These are phyloP conservation scores for Drosophila algonquin DNA, from an alignment of 2,888 invertebrate species.

Conservation along the genomic window DNA sequence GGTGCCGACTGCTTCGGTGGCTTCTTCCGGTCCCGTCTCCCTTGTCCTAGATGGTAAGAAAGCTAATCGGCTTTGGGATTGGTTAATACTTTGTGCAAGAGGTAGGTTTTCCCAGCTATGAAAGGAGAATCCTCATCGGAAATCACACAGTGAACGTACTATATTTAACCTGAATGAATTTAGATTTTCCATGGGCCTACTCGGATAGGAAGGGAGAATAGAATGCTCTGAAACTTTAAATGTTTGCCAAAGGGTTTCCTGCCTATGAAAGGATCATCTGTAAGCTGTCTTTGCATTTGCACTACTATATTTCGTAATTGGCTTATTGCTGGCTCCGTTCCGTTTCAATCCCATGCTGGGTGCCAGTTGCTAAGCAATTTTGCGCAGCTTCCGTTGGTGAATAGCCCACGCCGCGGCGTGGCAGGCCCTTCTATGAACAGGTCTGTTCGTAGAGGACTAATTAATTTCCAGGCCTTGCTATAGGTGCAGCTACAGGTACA, in stretches of 20 bases:
- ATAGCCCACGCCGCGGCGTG: too few relatives aligned
- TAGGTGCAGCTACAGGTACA: constrained; percentile 11
- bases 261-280: neutral
- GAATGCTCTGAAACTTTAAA: neutral
- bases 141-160: neutral
- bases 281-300: neutral
- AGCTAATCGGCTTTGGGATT: constrained; percentile 67
- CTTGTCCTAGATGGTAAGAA: constrained; percentile 59
- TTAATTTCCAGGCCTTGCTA: constrained; percentile 33
- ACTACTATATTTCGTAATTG: neutral
- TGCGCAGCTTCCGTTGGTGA: neutral
- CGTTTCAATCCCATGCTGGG: neutral
- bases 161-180: neutral
- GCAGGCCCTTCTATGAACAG: neutral
- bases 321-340: neutral
- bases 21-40: neutral
- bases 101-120: too few relatives aligned
- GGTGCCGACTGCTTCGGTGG: constrained; percentile 22
- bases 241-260: neutral
- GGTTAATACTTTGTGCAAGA: constrained; percentile 13
- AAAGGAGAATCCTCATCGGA: neutral
- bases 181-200: too few relatives aligned
- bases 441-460: constrained; percentile 19
- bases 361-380: constrained; percentile 5
- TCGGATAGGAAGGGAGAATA: too few relatives aligned